Conservation (phyloP, 2,888 invertebrate species). For the Bruchidius siliquastri region DNA sequence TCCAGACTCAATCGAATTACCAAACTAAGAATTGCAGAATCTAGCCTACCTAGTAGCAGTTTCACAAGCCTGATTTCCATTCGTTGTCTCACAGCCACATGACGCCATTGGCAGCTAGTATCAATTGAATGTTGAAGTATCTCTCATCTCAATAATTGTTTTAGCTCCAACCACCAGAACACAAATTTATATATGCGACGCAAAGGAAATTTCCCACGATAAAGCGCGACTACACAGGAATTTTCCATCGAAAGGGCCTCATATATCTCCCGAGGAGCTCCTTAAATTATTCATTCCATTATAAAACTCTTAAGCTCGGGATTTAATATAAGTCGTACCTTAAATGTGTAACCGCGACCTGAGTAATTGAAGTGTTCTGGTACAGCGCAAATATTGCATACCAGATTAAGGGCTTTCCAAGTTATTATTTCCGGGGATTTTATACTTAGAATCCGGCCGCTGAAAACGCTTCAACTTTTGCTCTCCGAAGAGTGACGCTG, state of each 20-base stretch:
- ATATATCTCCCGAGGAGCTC: conserved; percentile 28
- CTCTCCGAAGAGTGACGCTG: not conserved
- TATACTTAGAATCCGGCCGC: not conserved
- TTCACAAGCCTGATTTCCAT: too few relatives aligned
- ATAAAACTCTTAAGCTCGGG: conserved; percentile 43
- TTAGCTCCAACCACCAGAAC: not conserved
- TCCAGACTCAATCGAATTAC: too few relatives aligned
- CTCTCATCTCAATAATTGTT: too few relatives aligned
- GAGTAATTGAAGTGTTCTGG: not conserved
- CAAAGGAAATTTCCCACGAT: not conserved
- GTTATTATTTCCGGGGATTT: not conserved
- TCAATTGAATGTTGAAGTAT: too few relatives aligned
- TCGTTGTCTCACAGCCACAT: too few relatives aligned
- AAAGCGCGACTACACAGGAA: not conserved
- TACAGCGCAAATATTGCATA: not conserved
- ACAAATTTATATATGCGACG: not conserved
- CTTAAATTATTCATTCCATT: conserved; percentile 45
- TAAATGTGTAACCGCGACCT: conserved; percentile 16
- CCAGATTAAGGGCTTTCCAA: not conserved
- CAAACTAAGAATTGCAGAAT: too few relatives aligned
- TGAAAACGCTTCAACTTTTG: not conserved
- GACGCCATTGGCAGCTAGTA: too few relatives aligned
- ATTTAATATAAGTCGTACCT: conserved; percentile 38
- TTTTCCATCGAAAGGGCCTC: not conserved
- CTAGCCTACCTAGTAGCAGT: too few relatives aligned